Percentiles rank a stretch among this genome's conserved stretches.
Conservation (phyloP, 2,888 invertebrate genomes). For the Chirona hameri region DNA sequence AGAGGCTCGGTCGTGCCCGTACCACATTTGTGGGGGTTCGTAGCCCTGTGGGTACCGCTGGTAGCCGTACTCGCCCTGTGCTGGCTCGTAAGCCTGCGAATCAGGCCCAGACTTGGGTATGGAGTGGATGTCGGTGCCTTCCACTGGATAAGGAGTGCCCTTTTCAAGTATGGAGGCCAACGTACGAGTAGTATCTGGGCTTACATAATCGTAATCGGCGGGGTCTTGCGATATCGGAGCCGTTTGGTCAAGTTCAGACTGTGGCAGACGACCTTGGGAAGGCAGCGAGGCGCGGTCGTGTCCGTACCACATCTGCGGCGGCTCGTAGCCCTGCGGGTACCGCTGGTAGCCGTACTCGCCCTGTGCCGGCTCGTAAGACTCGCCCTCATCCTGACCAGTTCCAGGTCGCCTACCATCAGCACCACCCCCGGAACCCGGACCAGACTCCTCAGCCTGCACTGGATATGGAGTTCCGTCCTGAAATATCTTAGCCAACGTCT, state of each 20-base stretch:
- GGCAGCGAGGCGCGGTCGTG: slow-evolving; percentile 5
- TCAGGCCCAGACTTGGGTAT: too few species aligned
- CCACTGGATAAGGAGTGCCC: not conserved
- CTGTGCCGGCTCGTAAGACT: not conserved
- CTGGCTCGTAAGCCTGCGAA: not conserved
- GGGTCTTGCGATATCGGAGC: not conserved
- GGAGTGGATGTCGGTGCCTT: not conserved
- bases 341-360: slow-evolving; percentile 23
- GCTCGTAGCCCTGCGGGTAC: slow-evolving; percentile 12
- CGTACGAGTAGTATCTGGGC: not conserved
- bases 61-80: not conserved
- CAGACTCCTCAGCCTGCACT: not conserved
- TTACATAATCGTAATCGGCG: not conserved
- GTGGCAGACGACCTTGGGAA: not conserved
- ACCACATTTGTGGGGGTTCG: too few species aligned
- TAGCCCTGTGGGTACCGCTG: not conserved
- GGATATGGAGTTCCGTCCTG: not conserved
- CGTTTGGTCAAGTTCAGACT: too few species aligned
- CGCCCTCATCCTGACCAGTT: not conserved
- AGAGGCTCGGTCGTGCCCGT: not conserved
- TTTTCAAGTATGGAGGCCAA: not conserved
- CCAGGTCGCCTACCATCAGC: not conserved
- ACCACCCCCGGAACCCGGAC: not conserved
- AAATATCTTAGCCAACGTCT: not conserved
- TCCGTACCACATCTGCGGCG: slow-evolving; percentile 5